Evolutionary conservation across 2,113 vertebrate genomes (phyloP).

Genomic region (Sebastes fasciatus): DNA sequence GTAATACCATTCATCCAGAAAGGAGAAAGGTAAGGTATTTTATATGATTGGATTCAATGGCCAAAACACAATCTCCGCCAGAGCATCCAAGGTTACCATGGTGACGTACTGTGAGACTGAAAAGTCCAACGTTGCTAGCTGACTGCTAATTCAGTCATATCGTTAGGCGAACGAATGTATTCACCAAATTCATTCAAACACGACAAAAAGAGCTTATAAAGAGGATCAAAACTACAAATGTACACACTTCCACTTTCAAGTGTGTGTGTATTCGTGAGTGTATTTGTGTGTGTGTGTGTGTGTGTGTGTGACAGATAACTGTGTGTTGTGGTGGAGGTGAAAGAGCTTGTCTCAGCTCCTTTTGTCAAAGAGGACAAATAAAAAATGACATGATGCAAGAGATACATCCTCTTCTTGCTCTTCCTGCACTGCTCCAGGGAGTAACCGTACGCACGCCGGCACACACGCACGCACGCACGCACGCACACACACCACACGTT

Average conservation of each 20-base stretch:
- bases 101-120: background rate
- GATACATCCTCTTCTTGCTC: constrained; percentile 14
- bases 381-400: constrained; percentile 38
- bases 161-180: background rate
- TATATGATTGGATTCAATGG: background rate
- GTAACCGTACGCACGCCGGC: too few species aligned
- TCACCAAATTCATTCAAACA: background rate
- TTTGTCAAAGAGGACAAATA: constrained; percentile 21
- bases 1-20: background rate
- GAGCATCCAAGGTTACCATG: constrained; percentile 15
- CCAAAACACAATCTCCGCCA: constrained; percentile 24
- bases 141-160: background rate
- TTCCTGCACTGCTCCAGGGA: constrained; percentile 7
- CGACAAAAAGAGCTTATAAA: background rate
- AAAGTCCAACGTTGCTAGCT: background rate
- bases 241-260: background rate
- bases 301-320: background rate
- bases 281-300: background rate
- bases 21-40: background rate
- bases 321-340: constrained; percentile 1
- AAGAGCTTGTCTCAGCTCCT: constrained; percentile 29
- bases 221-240: background rate
- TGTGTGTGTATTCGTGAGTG: background rate
- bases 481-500: background rate
- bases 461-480: too few species aligned